A percentile compares a stretch with the other conserved stretches of the same genome.
phyloP scores from a whole-genome alignment of 2,113 vertebrate genomes.

The Gymnorhina tibicen region DNA sequence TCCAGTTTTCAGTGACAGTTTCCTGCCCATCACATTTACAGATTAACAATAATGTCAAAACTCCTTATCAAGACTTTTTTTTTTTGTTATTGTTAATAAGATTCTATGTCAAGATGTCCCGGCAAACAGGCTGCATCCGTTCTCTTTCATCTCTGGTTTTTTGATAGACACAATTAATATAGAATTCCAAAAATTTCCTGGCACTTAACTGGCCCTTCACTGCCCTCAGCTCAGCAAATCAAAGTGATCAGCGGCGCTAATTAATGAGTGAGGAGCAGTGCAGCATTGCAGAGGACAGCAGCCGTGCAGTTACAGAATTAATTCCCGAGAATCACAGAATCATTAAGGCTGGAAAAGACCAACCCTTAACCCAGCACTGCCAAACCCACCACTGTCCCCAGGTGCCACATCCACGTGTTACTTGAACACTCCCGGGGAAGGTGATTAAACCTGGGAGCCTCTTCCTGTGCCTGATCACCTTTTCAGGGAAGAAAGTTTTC shows the following conservation, averaged over 20 bases:
- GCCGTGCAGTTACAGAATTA: rapidly evolving
- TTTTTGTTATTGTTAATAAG: neutral
- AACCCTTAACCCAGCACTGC: neutral
- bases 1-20: neutral
- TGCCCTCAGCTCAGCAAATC: neutral
- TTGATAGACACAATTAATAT: neutral
- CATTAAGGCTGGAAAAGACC: neutral
- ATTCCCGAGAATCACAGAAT: neutral
- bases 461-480: neutral
- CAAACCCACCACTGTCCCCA: neutral
- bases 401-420: neutral
- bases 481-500: too few relatives aligned
- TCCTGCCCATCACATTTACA: neutral
- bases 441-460: neutral
- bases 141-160: neutral
- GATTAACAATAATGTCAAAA: neutral
- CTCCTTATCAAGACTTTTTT: neutral
- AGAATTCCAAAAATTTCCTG: neutral
- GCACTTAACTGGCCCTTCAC: neutral
- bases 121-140: neutral
- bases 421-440: neutral
- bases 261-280: neutral
- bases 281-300: neutral
- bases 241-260: neutral
- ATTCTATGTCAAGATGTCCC: neutral